These are phyloP conservation scores for Aeoliscus strigatus DNA, from an alignment of 2,797 vertebrate species.

Conservation along the genomic window DNA sequence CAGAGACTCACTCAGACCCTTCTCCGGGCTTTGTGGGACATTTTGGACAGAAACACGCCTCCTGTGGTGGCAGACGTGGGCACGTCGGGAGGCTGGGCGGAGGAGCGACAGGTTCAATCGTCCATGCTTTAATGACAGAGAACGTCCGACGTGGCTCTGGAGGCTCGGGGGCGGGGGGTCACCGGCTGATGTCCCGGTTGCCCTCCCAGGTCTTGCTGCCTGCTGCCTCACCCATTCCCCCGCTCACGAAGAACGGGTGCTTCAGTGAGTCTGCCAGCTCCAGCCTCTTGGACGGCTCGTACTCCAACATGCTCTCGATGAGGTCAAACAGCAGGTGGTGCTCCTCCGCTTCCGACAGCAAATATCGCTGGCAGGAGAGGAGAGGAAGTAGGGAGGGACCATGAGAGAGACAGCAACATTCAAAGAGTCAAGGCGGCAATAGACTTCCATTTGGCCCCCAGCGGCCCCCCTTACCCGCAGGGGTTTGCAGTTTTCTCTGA, in stretches of 20 bases:
- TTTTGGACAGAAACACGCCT: constrained; percentile 41
- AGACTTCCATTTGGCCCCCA: too few relatives aligned
- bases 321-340: constrained; percentile 97
- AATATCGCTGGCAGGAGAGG: constrained; percentile 79
- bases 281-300: constrained; percentile 89
- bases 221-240: constrained; percentile 43
- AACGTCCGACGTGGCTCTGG: constrained; percentile 38
- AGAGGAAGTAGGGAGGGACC: not conserved
- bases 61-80: constrained; percentile 35
- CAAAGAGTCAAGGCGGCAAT: not conserved
- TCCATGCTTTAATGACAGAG: constrained; percentile 52
- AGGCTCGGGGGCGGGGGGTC: constrained; percentile 75
- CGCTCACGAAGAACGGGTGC: constrained; percentile 86
- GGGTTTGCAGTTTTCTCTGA: constrained; percentile 97
- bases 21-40: constrained; percentile 10
- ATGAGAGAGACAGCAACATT: not conserved
- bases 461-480: constrained; percentile 87
- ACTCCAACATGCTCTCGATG: constrained; percentile 95
- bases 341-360: constrained; percentile 89
- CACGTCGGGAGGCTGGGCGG: constrained; percentile 5
- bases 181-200: constrained; percentile 97
- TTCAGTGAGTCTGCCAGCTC: constrained; percentile 83
- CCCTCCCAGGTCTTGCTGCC: constrained; percentile 86
- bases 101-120: constrained; percentile 24
- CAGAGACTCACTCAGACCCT: constrained; percentile 12